Conservation (phyloP, 2,113 vertebrate species). For the Ammospiza nelsoni region DNA sequence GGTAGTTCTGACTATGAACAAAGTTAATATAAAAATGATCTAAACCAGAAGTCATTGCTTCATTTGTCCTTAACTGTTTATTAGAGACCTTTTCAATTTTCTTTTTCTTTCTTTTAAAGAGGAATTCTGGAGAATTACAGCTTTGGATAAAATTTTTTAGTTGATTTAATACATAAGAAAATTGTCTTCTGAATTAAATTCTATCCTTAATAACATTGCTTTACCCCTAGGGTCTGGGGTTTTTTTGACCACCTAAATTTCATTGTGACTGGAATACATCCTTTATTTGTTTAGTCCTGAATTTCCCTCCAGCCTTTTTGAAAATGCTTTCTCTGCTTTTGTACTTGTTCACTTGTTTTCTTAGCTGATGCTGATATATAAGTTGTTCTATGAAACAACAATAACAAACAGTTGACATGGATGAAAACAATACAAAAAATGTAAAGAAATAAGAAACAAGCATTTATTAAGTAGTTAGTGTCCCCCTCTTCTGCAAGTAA, state of each 20-base stretch:
- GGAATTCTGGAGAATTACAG: not conserved
- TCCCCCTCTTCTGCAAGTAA: conserved; percentile 23
- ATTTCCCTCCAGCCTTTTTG: not conserved
- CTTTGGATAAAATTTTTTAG: not conserved
- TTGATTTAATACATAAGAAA: not conserved
- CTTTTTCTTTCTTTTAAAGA: not conserved
- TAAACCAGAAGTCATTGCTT: not conserved
- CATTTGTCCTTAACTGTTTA: not conserved
- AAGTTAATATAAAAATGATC: not conserved
- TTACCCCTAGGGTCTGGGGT: not conserved
- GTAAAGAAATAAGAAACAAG: not conserved
- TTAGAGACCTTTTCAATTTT: not conserved
- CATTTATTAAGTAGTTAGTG: conserved; percentile 19
- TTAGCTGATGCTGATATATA: not conserved
- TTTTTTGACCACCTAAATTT: not conserved
- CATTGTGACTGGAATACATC: not conserved
- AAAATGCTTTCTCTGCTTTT: not conserved
- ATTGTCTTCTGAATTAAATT: not conserved
- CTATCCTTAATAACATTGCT: not conserved
- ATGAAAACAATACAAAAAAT: not conserved
- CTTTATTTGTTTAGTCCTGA: not conserved
- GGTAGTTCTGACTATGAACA: not conserved
- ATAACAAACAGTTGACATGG: not conserved
- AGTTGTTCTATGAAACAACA: not conserved
- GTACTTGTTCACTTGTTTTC: not conserved